Percentiles rank a stretch among this genome's conserved stretches.
Evolutionary conservation across 2,888 invertebrate genomes (phyloP).

Genomic region (Odontocolon sp.): DNA sequence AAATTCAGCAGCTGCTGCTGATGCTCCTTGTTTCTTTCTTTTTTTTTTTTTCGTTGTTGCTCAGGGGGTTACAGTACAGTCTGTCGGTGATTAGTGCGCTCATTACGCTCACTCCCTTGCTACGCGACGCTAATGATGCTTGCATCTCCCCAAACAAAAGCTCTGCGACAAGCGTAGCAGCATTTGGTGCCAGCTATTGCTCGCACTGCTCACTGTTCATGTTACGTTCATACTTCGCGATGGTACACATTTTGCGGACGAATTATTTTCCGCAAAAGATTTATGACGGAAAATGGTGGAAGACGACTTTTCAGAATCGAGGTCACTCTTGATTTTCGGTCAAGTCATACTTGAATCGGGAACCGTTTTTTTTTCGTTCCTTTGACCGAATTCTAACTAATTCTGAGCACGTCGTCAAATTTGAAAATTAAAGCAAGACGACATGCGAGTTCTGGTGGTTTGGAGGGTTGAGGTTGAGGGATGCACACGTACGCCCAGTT

Average conservation of each 20-base stretch:
- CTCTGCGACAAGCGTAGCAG: constrained; percentile 51
- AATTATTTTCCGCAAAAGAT: constrained; percentile 16
- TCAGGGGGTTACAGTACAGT: constrained; percentile 48
- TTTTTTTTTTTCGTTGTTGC: constrained; percentile 56
- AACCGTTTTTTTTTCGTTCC: constrained; percentile 17
- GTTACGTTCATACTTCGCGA: constrained; percentile 8
- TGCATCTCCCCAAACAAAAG: constrained; percentile 70
- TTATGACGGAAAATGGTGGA: no score
- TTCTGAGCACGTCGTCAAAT: background rate
- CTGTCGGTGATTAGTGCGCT: constrained; percentile 79
- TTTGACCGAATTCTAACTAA: background rate
- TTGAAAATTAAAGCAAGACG: constrained; percentile 44
- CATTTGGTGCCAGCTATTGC: constrained; percentile 55
- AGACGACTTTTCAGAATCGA: no score
- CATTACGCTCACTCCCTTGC: constrained; percentile 72
- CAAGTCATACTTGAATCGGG: constrained; percentile 56
- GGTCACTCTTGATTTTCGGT: no score
- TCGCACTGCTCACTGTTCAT: constrained; percentile 39
- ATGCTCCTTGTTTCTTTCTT: constrained; percentile 53
- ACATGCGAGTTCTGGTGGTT: background rate
- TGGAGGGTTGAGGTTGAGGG: background rate
- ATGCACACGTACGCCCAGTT: constrained; percentile 37
- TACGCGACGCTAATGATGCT: constrained; percentile 78
- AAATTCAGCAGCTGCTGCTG: constrained; percentile 36
- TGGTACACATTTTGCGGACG: constrained; percentile 8